phyloP scores from a whole-genome alignment of 2,888 invertebrate species.

The Kryphioiulus occultus region DNA sequence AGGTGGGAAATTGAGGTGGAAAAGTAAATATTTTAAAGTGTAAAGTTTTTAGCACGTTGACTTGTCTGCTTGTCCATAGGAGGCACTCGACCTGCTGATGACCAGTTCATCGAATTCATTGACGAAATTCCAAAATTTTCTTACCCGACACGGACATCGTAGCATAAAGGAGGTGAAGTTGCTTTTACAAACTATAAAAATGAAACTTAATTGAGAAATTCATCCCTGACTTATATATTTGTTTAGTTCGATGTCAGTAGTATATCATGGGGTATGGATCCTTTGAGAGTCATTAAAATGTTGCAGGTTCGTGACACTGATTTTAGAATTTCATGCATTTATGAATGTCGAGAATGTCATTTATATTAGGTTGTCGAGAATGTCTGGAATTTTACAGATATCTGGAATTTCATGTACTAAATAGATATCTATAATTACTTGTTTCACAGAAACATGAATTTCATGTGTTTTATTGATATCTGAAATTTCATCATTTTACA shows the following conservation, averaged over 20 bases:
- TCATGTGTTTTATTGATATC: too few relatives aligned
- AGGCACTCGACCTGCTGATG: background rate
- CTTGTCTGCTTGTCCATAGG: background rate
- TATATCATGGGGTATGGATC: slow-evolving; percentile 73
- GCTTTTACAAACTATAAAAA: background rate
- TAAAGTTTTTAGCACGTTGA: background rate
- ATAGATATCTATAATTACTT: too few relatives aligned
- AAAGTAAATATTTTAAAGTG: too few relatives aligned
- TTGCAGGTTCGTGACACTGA: slow-evolving; percentile 65
- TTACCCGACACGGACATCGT: slow-evolving; percentile 47
- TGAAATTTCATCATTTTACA: too few relatives aligned
- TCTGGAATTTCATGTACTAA: too few relatives aligned
- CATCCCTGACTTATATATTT: background rate
- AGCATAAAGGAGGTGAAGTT: slow-evolving; percentile 45
- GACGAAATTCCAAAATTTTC: slow-evolving; percentile 40
- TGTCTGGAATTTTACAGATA: too few relatives aligned
- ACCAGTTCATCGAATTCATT: background rate
- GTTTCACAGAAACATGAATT: too few relatives aligned
- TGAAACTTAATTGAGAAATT: background rate
- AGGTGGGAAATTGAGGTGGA: background rate
- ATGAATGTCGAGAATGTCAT: too few relatives aligned
- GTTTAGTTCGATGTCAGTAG: slow-evolving; percentile 72
- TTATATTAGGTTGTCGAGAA: too few relatives aligned
- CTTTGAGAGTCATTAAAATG: slow-evolving; percentile 70
- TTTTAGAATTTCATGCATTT: background rate